phyloP scores from a whole-genome alignment of 2,888 invertebrate genomes.

The Melanostoma scalare region DNA sequence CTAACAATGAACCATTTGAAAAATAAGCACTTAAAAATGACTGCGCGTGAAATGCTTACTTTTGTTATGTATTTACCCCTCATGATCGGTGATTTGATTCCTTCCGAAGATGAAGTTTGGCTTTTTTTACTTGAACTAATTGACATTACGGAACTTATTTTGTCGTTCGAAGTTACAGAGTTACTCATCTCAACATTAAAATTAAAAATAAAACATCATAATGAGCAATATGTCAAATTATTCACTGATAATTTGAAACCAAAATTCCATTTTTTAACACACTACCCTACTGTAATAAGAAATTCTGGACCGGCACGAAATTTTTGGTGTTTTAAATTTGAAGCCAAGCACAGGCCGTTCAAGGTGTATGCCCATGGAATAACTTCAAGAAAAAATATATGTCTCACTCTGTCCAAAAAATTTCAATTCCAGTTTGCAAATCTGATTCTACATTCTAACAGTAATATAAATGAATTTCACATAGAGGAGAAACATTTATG shows the following conservation, averaged over 20 bases:
- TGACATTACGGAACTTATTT: slow-evolving; percentile 27
- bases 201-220: slow-evolving; percentile 18
- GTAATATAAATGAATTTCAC: slow-evolving; percentile 13
- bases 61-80: slow-evolving; percentile 35
- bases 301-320: too few relatives aligned
- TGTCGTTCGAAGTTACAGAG: neutral
- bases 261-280: too few relatives aligned
- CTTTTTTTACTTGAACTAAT: slow-evolving; percentile 29
- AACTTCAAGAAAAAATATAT: neutral
- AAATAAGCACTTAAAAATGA: slow-evolving; percentile 41
- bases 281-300: too few relatives aligned
- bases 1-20: slow-evolving; percentile 38
- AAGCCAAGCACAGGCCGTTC: slow-evolving; percentile 1
- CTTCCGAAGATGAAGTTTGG: slow-evolving; percentile 46
- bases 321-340: too few relatives aligned
- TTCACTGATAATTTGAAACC: slow-evolving; percentile 29
- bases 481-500: slow-evolving; percentile 8
- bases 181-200: slow-evolving; percentile 8
- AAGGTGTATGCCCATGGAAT: neutral
- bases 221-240: slow-evolving; percentile 25
- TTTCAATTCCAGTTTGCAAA: slow-evolving; percentile 21
- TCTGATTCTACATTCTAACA: slow-evolving; percentile 25
- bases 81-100: slow-evolving; percentile 45
- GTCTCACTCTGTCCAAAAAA: slow-evolving; percentile 10
- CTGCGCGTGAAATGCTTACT: slow-evolving; percentile 39